Evolutionary conservation across 2,797 vertebrate genomes (phyloP).

Genomic region (Takifugu ocellatus): DNA sequence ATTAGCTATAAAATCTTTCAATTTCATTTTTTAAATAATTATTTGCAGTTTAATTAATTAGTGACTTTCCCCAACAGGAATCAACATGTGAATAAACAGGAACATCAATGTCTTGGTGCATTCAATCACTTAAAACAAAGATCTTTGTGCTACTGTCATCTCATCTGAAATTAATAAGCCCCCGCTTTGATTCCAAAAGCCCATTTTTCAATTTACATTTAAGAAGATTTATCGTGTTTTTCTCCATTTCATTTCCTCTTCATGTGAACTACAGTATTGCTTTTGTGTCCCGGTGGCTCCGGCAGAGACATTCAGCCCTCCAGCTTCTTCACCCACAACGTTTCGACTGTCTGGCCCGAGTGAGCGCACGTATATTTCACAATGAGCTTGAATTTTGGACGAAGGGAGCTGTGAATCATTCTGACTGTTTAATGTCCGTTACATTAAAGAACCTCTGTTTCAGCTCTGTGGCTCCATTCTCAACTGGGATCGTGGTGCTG

Average conservation of each 20-base stretch:
- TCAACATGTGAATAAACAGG: constrained; percentile 23
- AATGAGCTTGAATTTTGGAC: constrained; percentile 48
- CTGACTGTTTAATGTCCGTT: constrained; percentile 35
- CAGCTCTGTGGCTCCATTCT: constrained; percentile 13
- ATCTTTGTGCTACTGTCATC: constrained; percentile 24
- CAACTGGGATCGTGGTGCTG: constrained; percentile 8
- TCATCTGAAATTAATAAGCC: constrained; percentile 8
- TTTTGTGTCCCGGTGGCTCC: constrained; percentile 10
- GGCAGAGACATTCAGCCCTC: constrained; percentile 8
- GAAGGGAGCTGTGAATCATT: constrained; percentile 42
- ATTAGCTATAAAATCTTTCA: neutral
- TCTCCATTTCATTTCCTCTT: neutral
- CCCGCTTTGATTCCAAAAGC: constrained; percentile 2
- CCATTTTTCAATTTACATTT: neutral
- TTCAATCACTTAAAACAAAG: constrained; percentile 14
- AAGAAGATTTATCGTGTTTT: neutral
- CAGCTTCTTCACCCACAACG: constrained; percentile 23
- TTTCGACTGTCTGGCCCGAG: neutral
- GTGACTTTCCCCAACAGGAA: constrained; percentile 39
- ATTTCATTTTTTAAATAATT: neutral
- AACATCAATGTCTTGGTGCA: constrained; percentile 9
- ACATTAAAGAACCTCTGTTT: constrained; percentile 38
- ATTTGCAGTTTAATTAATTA: neutral
- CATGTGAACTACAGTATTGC: neutral
- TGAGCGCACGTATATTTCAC: neutral